Base-by-base conservation (phyloP, 37 sponge, comb jelly and placozoan species). In the Ianthella basta region DNA sequence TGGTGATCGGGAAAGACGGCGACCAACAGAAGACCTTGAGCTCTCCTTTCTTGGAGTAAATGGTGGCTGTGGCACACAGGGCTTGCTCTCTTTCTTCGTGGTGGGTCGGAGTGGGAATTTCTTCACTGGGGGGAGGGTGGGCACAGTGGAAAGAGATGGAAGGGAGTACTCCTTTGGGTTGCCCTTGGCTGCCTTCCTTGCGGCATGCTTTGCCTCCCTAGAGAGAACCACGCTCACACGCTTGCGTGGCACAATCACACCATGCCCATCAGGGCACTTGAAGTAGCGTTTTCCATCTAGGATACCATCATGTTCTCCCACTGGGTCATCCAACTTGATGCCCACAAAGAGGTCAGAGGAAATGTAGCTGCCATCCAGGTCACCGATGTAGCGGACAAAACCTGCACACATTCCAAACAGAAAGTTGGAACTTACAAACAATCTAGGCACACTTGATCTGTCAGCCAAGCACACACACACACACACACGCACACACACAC, bases 271-370 rank as follows among this genome's bases (percentile, higher is more conserved):
- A 24, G 90, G 90, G 72, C 97, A 96, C 40, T 41, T 87, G 79
- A 96, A 96, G 88, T 83, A 96, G 5, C 90, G 39, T 83, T 94
- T 94, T 25, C 90, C 90, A 25, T 88, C 60, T 34, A 80, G 69
- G 15, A 74, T 80, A 0, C 97, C 97, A 86, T 96, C 94, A 84
- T 87, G 82, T 1, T 89, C 84, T 38, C 97, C 97, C 80, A 91
- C 92, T 87, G 92, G 90, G 34, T 91, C 95, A 57, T 95, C 95
- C 60, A 95, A 88, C 73, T 95, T 95, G 23, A 91, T 83, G 41
- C 95, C 95, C 15, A 91, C 73, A 54, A 89, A 95, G 24, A 87
- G 16, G 56, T 74, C 68, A 10, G 37, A 81, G 60, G 86, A 81
- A 18, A 59, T 72, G 83, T 83, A 91, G 27, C 39, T 23, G 37